Evolutionary conservation across 2,797 vertebrate genomes (phyloP).

Genomic region (Triplophysa bombifrons): DNA sequence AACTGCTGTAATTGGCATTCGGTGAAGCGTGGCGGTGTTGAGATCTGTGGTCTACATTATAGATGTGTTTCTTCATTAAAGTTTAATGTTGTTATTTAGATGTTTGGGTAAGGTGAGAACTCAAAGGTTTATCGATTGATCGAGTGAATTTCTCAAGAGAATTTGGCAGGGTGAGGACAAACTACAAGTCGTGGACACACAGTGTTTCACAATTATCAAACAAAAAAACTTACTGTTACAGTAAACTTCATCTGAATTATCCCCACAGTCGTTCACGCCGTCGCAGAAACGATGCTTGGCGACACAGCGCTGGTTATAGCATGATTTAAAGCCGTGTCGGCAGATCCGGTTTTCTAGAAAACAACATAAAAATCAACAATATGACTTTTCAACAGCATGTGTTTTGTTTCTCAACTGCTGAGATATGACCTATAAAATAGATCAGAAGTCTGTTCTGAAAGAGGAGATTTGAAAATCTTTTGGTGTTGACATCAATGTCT

Average conservation of each 20-base stretch:
- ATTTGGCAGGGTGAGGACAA: neutral
- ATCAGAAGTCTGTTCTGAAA: neutral
- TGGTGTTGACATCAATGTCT: too few relatives aligned
- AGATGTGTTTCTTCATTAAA: constrained; percentile 32
- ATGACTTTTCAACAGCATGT: neutral
- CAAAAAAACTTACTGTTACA: constrained; percentile 86
- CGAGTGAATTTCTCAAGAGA: constrained; percentile 9
- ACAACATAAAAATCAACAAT: neutral
- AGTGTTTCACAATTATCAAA: neutral
- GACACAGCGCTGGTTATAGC: constrained; percentile 89
- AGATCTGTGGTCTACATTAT: constrained; percentile 21
- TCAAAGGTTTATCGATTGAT: constrained; percentile 12
- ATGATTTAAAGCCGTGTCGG: constrained; percentile 86
- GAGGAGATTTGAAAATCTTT: too few relatives aligned
- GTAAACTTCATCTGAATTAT: constrained; percentile 90
- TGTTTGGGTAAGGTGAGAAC: neutral
- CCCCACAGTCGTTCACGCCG: constrained; percentile 89
- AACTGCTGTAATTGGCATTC: neutral
- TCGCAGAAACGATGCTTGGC: constrained; percentile 86
- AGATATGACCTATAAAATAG: neutral
- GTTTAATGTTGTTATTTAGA: constrained; percentile 35
- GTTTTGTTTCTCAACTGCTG: neutral
- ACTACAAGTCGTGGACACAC: neutral
- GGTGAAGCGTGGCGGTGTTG: neutral
- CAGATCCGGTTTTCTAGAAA: constrained; percentile 89